Conservation (phyloP, 2,797 vertebrate species). For the Lindbergichthys nudifrons region DNA sequence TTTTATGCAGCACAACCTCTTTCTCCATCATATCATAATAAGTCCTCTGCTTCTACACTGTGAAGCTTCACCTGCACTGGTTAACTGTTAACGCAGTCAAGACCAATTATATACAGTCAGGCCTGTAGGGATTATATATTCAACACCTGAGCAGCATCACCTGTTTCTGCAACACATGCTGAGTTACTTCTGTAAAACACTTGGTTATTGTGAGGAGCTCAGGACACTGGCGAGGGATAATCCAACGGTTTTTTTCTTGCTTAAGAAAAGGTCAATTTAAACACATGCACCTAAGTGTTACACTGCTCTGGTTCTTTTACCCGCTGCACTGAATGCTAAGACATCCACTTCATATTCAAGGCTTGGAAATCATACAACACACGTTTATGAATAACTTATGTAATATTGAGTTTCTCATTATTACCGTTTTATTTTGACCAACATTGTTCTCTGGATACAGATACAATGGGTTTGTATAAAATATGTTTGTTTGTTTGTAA, state of each 20-base stretch:
- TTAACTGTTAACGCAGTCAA: constrained; percentile 32
- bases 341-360: constrained; percentile 28
- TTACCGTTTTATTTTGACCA: constrained; percentile 37
- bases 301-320: constrained; percentile 27
- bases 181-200: constrained; percentile 23
- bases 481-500: constrained; percentile 37
- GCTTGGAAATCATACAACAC: constrained; percentile 2
- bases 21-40: constrained; percentile 44
- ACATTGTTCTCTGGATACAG: constrained; percentile 14
- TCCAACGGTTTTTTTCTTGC: constrained; percentile 29
- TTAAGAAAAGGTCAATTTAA: constrained; percentile 63
- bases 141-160: constrained; percentile 39
- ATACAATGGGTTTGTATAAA: constrained; percentile 37
- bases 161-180: constrained; percentile 38
- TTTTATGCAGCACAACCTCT: constrained; percentile 56
- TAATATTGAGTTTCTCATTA: constrained; percentile 43
- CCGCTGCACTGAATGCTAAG: constrained; percentile 64
- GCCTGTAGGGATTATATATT: constrained; percentile 31
- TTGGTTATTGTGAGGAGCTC: constrained; percentile 38
- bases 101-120: constrained; percentile 20
- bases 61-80: constrained; percentile 48
- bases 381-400: constrained; percentile 29
- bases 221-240: constrained; percentile 48
- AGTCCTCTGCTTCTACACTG: constrained; percentile 68
- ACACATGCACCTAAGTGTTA: constrained; percentile 35